Percentiles rank a stretch among this genome's conserved stretches.
phyloP scores from a whole-genome alignment of 92 coral and sea anemone genomes.

The Plumapathes pennacea region DNA sequence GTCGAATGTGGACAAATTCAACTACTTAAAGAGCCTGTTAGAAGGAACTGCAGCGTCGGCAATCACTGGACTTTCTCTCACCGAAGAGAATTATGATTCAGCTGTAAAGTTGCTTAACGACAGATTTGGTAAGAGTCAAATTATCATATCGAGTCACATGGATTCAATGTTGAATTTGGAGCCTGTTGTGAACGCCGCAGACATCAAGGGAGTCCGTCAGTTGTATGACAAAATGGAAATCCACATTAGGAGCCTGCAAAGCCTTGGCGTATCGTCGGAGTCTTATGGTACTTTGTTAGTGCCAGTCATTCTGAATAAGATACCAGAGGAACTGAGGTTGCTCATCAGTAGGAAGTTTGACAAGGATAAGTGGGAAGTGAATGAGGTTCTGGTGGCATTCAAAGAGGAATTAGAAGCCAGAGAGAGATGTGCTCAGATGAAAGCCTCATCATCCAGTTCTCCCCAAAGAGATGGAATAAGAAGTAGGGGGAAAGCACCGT shows the following conservation, averaged over 20 bases:
- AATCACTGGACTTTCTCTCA: not conserved
- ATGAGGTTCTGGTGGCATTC: too few species aligned
- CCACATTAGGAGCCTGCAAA: not conserved
- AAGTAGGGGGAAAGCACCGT: too few species aligned
- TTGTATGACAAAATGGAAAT: conserved; percentile 3
- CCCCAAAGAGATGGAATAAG: too few species aligned
- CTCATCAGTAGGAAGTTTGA: too few species aligned
- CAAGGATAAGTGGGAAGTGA: too few species aligned
- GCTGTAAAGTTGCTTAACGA: conserved; percentile 1
- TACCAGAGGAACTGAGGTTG: too few species aligned
- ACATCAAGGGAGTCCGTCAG: not conserved
- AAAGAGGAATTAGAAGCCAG: too few species aligned
- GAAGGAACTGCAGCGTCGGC: not conserved
- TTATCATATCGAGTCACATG: conserved; percentile 1
- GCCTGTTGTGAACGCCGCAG: not conserved
- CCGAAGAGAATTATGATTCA: not conserved
- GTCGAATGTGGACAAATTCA: not conserved
- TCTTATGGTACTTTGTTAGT: not conserved
- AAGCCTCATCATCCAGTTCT: too few species aligned
- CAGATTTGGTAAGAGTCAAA: conserved; percentile 10
- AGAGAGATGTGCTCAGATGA: too few species aligned
- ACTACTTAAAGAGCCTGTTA: not conserved
- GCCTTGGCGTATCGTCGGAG: conserved; percentile 1
- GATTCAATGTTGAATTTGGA: not conserved
- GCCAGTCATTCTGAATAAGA: too few species aligned